A percentile compares a stretch with the other conserved stretches of the same genome.
phyloP scores from a whole-genome alignment of 2,113 vertebrate species.

The Gallinago undulata region DNA sequence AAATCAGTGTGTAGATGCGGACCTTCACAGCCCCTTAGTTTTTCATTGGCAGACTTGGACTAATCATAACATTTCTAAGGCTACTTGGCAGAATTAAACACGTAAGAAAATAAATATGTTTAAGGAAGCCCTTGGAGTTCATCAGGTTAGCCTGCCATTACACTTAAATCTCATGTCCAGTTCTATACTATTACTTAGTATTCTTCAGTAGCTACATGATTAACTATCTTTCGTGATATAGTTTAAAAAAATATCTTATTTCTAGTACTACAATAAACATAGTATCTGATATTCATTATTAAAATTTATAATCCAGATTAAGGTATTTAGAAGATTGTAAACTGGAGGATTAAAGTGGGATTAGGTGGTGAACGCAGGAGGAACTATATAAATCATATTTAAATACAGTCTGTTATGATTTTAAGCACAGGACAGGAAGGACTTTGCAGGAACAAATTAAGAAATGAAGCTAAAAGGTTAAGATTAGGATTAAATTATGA shows the following conservation, averaged over 20 bases:
- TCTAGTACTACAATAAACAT: neutral
- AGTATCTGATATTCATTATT: neutral
- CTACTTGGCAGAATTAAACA: neutral
- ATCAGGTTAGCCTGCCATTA: neutral
- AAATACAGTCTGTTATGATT: neutral
- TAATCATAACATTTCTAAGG: neutral
- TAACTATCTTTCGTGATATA: neutral
- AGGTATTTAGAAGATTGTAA: slow-evolving; percentile 22
- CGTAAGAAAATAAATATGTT: neutral
- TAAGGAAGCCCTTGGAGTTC: neutral
- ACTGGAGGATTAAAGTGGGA: neutral
- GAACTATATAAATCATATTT: neutral
- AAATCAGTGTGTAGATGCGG: neutral
- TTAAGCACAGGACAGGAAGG: neutral
- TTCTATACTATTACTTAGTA: neutral
- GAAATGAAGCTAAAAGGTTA: neutral
- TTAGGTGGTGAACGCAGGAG: neutral
- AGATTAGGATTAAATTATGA: neutral
- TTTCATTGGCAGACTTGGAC: neutral
- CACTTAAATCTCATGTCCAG: neutral
- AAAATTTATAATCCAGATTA: slow-evolving; percentile 23
- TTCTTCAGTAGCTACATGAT: neutral
- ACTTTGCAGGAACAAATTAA: slow-evolving; percentile 10
- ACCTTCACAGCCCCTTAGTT: neutral
- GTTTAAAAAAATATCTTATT: neutral